Conservation (phyloP, 2,888 invertebrate species). For the Operophtera brumata region DNA sequence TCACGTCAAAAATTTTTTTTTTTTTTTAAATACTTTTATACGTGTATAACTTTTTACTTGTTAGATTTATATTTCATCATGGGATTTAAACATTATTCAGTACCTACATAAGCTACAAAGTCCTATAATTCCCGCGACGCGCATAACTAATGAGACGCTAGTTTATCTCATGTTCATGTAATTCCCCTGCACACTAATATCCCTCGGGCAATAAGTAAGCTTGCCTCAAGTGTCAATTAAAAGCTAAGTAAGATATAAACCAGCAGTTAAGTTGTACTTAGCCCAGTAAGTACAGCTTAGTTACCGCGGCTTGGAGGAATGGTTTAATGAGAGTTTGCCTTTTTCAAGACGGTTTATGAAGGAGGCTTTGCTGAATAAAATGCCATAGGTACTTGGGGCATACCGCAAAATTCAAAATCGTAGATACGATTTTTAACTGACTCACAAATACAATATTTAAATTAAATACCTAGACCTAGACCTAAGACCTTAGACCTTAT, state of each 20-base stretch:
- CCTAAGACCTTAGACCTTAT: too few species aligned
- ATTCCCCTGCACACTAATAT: constrained; percentile 4
- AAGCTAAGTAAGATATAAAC: constrained; percentile 24
- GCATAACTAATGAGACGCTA: constrained; percentile 3
- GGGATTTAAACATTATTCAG: too few species aligned
- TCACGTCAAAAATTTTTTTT: too few species aligned
- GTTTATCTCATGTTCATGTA: constrained; percentile 7
- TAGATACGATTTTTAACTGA: too few species aligned
- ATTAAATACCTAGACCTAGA: too few species aligned
- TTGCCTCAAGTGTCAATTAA: constrained; percentile 31
- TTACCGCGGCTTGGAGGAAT: not conserved
- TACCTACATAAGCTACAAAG: not conserved
- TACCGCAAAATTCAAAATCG: too few species aligned
- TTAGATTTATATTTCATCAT: too few species aligned
- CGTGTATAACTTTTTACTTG: too few species aligned
- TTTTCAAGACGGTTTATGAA: not conserved
- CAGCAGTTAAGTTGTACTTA: constrained; percentile 27
- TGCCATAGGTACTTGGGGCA: too few species aligned
- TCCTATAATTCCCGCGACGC: not conserved
- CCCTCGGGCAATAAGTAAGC: constrained; percentile 11
- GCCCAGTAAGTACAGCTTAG: constrained; percentile 17
- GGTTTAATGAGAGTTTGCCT: not conserved
- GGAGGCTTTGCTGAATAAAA: too few species aligned
- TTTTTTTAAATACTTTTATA: too few species aligned
- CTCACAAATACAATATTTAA: too few species aligned